Conservation (phyloP, 2,797 vertebrate genomes). For the Melanotaenia parkinsoni region DNA sequence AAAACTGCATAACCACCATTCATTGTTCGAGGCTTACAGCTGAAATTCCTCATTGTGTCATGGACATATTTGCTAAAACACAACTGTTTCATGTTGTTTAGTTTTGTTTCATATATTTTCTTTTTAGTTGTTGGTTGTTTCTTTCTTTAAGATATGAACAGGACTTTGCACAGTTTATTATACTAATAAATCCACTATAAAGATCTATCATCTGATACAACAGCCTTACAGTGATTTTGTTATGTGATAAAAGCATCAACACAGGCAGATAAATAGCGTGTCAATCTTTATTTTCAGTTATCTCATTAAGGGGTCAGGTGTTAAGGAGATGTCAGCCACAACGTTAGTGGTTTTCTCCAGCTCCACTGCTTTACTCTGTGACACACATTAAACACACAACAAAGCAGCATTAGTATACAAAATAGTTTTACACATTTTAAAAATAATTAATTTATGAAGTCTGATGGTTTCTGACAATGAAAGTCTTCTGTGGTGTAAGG, state of each 20-base stretch:
- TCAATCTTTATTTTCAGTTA: conserved; percentile 44
- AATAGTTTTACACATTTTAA: background rate
- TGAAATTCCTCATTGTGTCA: too few species aligned
- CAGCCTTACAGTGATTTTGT: too few species aligned
- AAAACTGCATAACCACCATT: background rate
- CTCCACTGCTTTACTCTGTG: conserved; percentile 28
- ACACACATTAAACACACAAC: conserved; percentile 11
- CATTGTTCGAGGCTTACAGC: too few species aligned
- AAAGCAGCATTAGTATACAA: background rate
- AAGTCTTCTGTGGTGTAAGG: background rate
- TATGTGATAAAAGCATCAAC: conserved; percentile 3
- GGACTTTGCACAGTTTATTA: background rate
- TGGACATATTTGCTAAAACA: background rate
- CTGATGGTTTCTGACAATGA: background rate
- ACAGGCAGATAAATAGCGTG: conserved; percentile 1
- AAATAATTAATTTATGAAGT: background rate
- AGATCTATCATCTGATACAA: background rate
- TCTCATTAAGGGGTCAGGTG: background rate
- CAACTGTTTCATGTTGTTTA: background rate
- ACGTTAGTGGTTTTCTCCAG: background rate
- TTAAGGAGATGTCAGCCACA: conserved; percentile 1
- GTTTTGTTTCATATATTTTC: background rate
- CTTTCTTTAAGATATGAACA: too few species aligned
- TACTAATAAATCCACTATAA: background rate
- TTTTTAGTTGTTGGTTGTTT: background rate